Base-by-base conservation (phyloP, 2,888 invertebrate species). In the Lymantria dispar region DNA sequence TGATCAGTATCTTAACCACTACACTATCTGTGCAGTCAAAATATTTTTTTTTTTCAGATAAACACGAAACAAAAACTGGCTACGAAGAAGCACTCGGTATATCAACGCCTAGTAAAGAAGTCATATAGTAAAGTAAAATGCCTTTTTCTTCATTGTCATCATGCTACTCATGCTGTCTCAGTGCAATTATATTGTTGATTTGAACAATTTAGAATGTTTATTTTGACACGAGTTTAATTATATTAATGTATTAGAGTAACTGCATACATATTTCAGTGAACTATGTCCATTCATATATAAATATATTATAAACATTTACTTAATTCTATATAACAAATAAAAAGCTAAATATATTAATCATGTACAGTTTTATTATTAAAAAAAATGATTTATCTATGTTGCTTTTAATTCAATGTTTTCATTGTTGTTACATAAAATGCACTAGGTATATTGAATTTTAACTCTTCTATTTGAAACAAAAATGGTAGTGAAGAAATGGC, bases 81-180 rank as follows among this genome's bases (percentile, higher is more conserved):
- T 98, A 98, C 75, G 98, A 98, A 83, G 97, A 97, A 89, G 96
- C 98, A 38, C 93, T 96, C 69, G 98, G 97, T 59, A 97, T 98
- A 75, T 97, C 97, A 43, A 98, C 97, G 38, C 97, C 98, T 10
- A 97, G 97, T 72, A 97, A 98, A 87, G 96, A 97, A 87, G 94
- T 96, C 74, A 86, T 93, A 79, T 93, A 93, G 85, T 64, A 69
- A 64, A 43, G 10, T 54, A 64, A 60, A 74, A 72, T 74, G 58
- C 75, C 78, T 72, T 80, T 70, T 65, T 64, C 62, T 70, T 67
- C 52, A 70, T 60, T 54, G 74, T 47, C 52, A 58, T 60, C 66
- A 62, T 76, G 70, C 66, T 75, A 74, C 71, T 72, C 76, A 74
- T 70, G 75, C 78, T 80, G 72, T 81, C 75, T 83, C 87, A 85